A percentile compares a stretch with the other conserved stretches of the same genome.
These are phyloP conservation scores for Lasioglossum villosulum DNA, from an alignment of 2,888 invertebrate genomes.

Conservation along the genomic window DNA sequence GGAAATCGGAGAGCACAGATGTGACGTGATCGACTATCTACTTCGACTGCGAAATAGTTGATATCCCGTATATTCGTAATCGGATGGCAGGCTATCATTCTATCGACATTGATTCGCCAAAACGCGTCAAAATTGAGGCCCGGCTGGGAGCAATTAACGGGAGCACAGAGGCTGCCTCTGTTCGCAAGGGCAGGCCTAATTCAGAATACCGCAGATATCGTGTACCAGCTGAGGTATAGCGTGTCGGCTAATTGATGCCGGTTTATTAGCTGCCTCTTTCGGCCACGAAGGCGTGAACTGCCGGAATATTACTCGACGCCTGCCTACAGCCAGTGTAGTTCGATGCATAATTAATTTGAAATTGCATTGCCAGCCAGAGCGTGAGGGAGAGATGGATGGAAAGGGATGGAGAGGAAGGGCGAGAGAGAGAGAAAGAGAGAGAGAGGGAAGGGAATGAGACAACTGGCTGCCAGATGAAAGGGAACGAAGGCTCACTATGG, in stretches of 20 bases:
- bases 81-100: slow-evolving; percentile 56
- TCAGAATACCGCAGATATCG: slow-evolving; percentile 67
- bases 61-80: slow-evolving; percentile 47
- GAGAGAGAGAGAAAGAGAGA: slow-evolving; percentile 8
- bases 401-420: not conserved
- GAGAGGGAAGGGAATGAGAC: slow-evolving; percentile 8
- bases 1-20: not conserved
- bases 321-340: slow-evolving; percentile 61
- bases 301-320: slow-evolving; percentile 77
- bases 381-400: slow-evolving; percentile 18
- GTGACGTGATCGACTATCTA: not conserved
- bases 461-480: slow-evolving; percentile 29
- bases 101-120: slow-evolving; percentile 59
- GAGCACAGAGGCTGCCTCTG: slow-evolving; percentile 31
- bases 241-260: slow-evolving; percentile 81
- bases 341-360: slow-evolving; percentile 74
- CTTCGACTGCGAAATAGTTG: slow-evolving; percentile 36
- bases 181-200: slow-evolving; percentile 57
- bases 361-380: slow-evolving; percentile 58
- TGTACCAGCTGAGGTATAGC: slow-evolving; percentile 70
- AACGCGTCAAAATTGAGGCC: slow-evolving; percentile 61
- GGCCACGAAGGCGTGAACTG: slow-evolving; percentile 75
- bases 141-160: slow-evolving; percentile 45
- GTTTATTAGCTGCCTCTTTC: slow-evolving; percentile 82
- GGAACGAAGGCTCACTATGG: slow-evolving; percentile 18